Evolutionary conservation across 2,888 invertebrate genomes (phyloP).

Genomic region (Tridacna gigas): DNA sequence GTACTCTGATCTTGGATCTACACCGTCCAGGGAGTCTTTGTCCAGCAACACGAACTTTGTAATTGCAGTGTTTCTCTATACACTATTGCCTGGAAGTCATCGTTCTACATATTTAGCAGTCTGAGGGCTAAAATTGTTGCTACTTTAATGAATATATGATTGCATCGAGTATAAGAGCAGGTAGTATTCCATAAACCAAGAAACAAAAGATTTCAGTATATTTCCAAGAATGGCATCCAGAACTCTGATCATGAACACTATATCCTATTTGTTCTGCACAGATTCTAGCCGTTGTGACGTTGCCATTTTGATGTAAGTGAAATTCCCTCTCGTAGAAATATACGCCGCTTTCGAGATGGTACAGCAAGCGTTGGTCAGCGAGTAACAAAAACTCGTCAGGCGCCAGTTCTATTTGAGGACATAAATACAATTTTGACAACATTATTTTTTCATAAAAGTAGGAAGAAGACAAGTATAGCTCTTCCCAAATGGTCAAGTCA

Average conservation of each 20-base stretch:
- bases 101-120: no score
- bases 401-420: background rate
- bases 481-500: background rate
- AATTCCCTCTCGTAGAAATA: background rate
- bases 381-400: background rate
- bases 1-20: no score
- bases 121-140: no score
- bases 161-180: no score
- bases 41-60: no score
- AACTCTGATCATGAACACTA: background rate
- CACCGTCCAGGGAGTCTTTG: no score
- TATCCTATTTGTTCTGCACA: conserved; percentile 4
- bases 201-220: no score
- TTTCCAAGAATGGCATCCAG: background rate
- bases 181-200: no score
- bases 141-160: no score
- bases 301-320: background rate
- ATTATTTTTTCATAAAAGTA: background rate
- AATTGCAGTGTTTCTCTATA: no score
- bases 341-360: background rate
- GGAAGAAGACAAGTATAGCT: background rate
- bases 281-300: background rate
- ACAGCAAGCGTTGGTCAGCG: background rate
- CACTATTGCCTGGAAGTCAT: no score
- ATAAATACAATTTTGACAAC: background rate